Evolutionary conservation across 2,888 invertebrate genomes (phyloP).

Genomic region (Xestia c-nigrum): DNA sequence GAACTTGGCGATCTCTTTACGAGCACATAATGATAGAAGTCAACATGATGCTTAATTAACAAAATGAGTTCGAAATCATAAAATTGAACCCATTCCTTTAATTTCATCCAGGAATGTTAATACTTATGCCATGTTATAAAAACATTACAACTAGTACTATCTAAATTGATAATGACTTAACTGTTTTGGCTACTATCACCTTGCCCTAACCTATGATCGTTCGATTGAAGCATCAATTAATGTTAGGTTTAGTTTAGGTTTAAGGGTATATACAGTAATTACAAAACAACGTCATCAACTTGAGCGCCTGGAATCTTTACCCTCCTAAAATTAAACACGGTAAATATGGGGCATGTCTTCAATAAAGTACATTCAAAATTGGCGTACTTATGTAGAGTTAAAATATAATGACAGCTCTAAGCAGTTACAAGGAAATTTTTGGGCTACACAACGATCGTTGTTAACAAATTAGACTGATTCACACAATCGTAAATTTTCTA

Average conservation of each 20-base stretch:
- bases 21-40: constrained; percentile 54
- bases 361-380: constrained; percentile 55
- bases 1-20: constrained; percentile 51
- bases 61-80: constrained; percentile 42
- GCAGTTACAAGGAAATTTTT: constrained; percentile 41
- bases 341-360: constrained; percentile 44
- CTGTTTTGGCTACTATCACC: constrained; percentile 88
- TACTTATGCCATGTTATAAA: constrained; percentile 64
- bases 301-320: constrained; percentile 80
- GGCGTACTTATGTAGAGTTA: constrained; percentile 49
- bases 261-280: constrained; percentile 86
- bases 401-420: constrained; percentile 55
- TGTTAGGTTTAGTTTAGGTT: constrained; percentile 67
- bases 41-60: constrained; percentile 44
- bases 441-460: constrained; percentile 27
- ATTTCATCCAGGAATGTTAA: constrained; percentile 46
- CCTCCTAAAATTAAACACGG: constrained; percentile 62
- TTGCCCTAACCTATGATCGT: constrained; percentile 87
- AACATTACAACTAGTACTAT: constrained; percentile 69
- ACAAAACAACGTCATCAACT: constrained; percentile 76
- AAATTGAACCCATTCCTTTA: constrained; percentile 43
- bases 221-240: constrained; percentile 83
- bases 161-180: constrained; percentile 81
- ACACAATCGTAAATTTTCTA: constrained; percentile 50
- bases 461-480: constrained; percentile 51